Percentiles rank a stretch among this genome's conserved stretches.
phyloP scores from a whole-genome alignment of 2,888 invertebrate genomes.

The Lathronympha strigana region DNA sequence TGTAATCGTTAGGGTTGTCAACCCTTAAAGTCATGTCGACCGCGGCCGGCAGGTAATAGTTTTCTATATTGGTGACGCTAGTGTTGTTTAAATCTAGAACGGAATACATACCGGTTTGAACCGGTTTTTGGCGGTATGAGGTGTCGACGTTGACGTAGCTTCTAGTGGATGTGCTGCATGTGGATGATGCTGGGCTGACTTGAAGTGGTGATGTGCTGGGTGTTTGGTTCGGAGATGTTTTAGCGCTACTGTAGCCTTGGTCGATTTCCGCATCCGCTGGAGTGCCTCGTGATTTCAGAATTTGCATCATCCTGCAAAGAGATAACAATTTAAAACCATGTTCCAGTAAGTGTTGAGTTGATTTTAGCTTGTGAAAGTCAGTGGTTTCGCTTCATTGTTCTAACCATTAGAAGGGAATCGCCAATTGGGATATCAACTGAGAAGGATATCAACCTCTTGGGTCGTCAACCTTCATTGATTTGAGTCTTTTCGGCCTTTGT shows the following conservation, averaged over 20 bases:
- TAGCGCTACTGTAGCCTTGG: constrained; percentile 74
- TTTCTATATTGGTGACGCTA: constrained; percentile 50
- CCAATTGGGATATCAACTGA: constrained; percentile 55
- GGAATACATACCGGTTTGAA: constrained; percentile 52
- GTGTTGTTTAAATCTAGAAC: constrained; percentile 59
- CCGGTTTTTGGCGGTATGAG: constrained; percentile 59
- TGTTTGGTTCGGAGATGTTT: constrained; percentile 69
- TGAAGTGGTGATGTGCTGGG: constrained; percentile 68
- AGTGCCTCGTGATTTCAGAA: constrained; percentile 67
- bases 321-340: not conserved
- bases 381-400: constrained; percentile 70
- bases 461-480: constrained; percentile 44
- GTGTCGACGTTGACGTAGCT: constrained; percentile 54
- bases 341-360: not conserved
- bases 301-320: constrained; percentile 75
- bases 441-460: constrained; percentile 67
- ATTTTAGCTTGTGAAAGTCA: constrained; percentile 46
- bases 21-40: constrained; percentile 65
- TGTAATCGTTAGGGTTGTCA: constrained; percentile 63
- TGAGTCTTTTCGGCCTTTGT: constrained; percentile 70
- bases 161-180: constrained; percentile 60
- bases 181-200: constrained; percentile 62
- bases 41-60: constrained; percentile 62
- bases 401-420: constrained; percentile 59
- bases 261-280: constrained; percentile 64